Evolutionary conservation across 1,140 invertebrate species (phyloP).

Genomic region (Temnothorax curvispinosus): DNA sequence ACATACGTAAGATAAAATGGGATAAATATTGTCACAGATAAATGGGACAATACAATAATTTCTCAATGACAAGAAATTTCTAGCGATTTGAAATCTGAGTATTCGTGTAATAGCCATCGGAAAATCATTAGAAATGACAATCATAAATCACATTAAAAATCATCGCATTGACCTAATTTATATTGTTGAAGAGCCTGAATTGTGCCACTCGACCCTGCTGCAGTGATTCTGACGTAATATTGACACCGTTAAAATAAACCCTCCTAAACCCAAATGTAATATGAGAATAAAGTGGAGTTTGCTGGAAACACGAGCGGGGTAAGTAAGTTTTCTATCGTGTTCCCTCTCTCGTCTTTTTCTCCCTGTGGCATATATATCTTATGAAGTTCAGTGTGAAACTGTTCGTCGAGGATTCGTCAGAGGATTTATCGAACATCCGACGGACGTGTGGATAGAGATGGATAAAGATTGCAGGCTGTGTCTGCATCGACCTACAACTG

Average conservation of each 20-base stretch:
- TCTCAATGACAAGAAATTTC: background rate
- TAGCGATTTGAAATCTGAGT: background rate
- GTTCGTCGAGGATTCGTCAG: background rate
- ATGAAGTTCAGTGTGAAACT: background rate
- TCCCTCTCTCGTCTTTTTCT: background rate
- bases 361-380: background rate
- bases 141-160: slow-evolving; percentile 2
- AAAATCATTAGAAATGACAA: background rate
- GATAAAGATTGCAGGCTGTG: slow-evolving; percentile 4
- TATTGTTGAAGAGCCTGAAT: background rate
- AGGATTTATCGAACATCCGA: slow-evolving; percentile 62
- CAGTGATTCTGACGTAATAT: slow-evolving; percentile 26
- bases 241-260: slow-evolving; percentile 13
- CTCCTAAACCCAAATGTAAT: slow-evolving; percentile 23
- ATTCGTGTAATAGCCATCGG: background rate
- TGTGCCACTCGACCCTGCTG: background rate
- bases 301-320: background rate
- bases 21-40: background rate
- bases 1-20: background rate
- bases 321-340: background rate
- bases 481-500: slow-evolving; percentile 11
- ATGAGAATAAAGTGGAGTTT: slow-evolving; percentile 34
- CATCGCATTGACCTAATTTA: background rate
- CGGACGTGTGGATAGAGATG: slow-evolving; percentile 59
- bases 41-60: background rate